Evolutionary conservation across 2,113 vertebrate species (phyloP).

Genomic region (Phalacrocorax pelagicus): DNA sequence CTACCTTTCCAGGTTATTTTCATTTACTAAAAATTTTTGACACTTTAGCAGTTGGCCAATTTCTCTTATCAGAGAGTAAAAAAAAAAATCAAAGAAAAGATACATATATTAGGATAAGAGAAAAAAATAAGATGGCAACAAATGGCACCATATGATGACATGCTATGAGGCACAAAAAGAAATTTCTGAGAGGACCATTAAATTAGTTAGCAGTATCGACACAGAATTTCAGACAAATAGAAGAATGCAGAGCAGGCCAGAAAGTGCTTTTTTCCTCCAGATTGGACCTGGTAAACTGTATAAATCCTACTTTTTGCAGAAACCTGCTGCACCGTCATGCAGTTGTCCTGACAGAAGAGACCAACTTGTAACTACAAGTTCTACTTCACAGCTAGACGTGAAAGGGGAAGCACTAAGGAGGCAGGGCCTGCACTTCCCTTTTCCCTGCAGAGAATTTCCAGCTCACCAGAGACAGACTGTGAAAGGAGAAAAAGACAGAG

Average conservation of each 20-base stretch:
- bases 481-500: background rate
- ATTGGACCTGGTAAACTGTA: background rate
- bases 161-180: background rate
- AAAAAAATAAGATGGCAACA: background rate
- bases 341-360: background rate
- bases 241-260: background rate
- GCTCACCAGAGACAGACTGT: background rate
- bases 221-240: background rate
- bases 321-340: background rate
- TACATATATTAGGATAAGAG: background rate
- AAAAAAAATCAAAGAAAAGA: background rate
- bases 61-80: background rate
- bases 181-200: background rate
- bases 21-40: background rate
- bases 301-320: background rate
- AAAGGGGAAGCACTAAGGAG: background rate
- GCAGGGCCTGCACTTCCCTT: background rate
- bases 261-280: background rate
- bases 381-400: background rate
- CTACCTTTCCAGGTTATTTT: background rate
- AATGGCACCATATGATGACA: background rate
- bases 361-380: background rate
- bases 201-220: background rate
- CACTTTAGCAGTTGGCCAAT: background rate
- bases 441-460: background rate